A percentile compares a stretch with the other conserved stretches of the same genome.
phyloP scores from a whole-genome alignment of 2,113 vertebrate genomes.

The Gobius niger region DNA sequence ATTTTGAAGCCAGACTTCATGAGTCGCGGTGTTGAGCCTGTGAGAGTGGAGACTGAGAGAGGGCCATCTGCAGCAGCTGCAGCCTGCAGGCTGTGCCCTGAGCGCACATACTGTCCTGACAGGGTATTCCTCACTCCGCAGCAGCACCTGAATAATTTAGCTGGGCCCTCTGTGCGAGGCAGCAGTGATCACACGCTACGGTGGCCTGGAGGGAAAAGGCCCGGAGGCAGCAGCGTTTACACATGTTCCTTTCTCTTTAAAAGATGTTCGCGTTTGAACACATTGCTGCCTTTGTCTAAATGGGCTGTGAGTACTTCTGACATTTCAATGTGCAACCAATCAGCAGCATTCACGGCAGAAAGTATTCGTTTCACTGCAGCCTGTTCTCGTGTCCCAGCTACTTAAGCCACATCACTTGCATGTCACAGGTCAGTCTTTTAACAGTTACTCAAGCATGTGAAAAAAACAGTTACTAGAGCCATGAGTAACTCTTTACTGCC shows the following conservation, averaged over 20 bases:
- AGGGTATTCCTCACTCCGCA: constrained; percentile 57
- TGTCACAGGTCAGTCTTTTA: not conserved
- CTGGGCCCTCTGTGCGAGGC: constrained; percentile 39
- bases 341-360: not conserved
- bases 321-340: not conserved
- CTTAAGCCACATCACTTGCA: not conserved
- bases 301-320: not conserved
- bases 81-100: constrained; percentile 62
- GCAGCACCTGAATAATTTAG: constrained; percentile 73
- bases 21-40: constrained; percentile 33
- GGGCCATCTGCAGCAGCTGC: constrained; percentile 72
- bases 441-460: no score
- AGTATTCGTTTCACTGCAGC: not conserved
- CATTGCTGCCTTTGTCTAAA: not conserved
- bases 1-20: constrained; percentile 55
- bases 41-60: constrained; percentile 61
- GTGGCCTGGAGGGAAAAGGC: constrained; percentile 41
- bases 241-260: constrained; percentile 45
- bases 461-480: no score
- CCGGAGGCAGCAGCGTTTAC: constrained; percentile 42
- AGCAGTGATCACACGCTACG: constrained; percentile 44
- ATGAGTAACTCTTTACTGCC: not conserved
- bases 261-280: constrained; percentile 7
- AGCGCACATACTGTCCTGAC: constrained; percentile 65
- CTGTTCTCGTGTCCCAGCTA: not conserved